phyloP scores from a whole-genome alignment of 2,113 vertebrate species.

The Microtus ochrogaster region DNA sequence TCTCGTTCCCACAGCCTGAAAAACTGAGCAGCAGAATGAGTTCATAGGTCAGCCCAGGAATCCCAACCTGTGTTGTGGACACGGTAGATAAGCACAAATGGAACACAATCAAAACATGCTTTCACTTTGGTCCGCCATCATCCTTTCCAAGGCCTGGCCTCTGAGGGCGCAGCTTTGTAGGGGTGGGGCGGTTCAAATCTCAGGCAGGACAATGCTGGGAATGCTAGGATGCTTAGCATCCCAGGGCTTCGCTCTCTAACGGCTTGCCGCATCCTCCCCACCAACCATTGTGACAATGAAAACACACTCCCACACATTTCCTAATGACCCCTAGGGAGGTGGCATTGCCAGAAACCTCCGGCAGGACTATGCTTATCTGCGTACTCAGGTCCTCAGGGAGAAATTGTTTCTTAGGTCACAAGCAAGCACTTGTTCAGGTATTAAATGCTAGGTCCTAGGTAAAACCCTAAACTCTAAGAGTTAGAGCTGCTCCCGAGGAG shows the following conservation, averaged over 20 bases:
- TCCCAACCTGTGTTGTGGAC: not conserved
- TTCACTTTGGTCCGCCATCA: not conserved
- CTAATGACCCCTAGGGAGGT: not conserved
- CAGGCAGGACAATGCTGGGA: not conserved
- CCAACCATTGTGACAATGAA: not conserved
- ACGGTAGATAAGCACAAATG: not conserved
- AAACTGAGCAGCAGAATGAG: not conserved
- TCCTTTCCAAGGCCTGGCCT: not conserved
- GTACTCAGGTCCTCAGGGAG: not conserved
- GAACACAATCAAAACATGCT: not conserved
- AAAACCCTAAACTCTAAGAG: not conserved
- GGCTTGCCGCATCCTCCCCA: not conserved
- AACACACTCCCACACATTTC: not conserved
- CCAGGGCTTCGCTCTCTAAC: not conserved
- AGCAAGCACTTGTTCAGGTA: not conserved
- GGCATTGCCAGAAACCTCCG: not conserved
- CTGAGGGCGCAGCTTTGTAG: not conserved
- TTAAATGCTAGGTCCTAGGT: not conserved
- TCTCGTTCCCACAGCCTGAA: not conserved
- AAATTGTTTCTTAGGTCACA: not conserved
- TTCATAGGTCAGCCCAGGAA: not conserved
- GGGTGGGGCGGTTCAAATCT: not conserved
- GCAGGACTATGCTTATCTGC: not conserved
- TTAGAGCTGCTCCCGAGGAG: not conserved
- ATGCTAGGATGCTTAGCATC: not conserved